Percentiles rank a stretch among this genome's conserved stretches.
phyloP scores from a whole-genome alignment of 2,113 vertebrate species.

The Hydrolagus affinis region DNA sequence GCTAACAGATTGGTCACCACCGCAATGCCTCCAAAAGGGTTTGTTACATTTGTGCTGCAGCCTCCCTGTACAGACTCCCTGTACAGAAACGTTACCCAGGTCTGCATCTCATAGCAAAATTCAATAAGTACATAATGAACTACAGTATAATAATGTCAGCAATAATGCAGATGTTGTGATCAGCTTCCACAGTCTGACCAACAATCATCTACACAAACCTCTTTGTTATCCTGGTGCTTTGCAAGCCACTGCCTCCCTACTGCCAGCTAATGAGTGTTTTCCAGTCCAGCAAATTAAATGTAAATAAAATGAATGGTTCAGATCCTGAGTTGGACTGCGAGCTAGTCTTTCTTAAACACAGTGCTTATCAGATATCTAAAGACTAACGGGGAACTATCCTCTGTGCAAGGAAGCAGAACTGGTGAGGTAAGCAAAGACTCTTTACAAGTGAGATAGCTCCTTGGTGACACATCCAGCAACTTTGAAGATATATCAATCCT shows the following conservation, averaged over 20 bases:
- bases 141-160: not conserved
- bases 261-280: not conserved
- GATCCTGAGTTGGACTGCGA: not conserved
- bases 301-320: not conserved
- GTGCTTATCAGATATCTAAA: too few relatives aligned
- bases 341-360: not conserved
- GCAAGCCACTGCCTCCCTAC: not conserved
- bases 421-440: too few relatives aligned
- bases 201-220: not conserved
- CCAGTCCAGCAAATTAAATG: not conserved
- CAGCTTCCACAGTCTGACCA: not conserved
- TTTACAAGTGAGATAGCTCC: too few relatives aligned
- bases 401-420: too few relatives aligned
- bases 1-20: not conserved
- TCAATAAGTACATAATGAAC: constrained; percentile 1
- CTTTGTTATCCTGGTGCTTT: not conserved
- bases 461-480: too few relatives aligned
- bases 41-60: not conserved
- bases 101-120: constrained; percentile 1
- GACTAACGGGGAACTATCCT: too few relatives aligned
- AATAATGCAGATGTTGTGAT: not conserved
- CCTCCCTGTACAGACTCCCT: not conserved
- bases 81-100: not conserved
- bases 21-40: not conserved
- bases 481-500: too few relatives aligned